Evolutionary conservation across 2,888 invertebrate genomes (phyloP), one percentile per base, ranked within the genome.

Genomic region (Oasisia sp.): DNA sequence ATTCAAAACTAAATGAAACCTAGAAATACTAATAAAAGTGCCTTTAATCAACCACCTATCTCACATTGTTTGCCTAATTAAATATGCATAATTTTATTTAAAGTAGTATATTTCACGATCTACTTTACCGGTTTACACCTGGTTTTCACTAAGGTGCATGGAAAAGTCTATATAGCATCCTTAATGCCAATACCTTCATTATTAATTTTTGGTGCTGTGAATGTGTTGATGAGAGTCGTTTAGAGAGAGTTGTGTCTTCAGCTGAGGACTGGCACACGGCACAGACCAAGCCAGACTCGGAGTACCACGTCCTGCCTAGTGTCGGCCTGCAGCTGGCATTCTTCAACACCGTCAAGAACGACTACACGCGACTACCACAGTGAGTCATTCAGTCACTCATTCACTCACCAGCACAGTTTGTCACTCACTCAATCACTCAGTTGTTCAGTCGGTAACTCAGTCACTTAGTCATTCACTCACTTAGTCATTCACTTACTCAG

Each of bases 221-320:
- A 50, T 0, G 9, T 50, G 50, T 50, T 50, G 50, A 14, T 50
- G 50, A 50, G 50, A 12, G 50, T 50, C 50, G 5, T 50, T 50
- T 7, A 50, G 50, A 12, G 50, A 38, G 3, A 19, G 27, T 19
- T 74, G 14, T 74, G 74, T 4, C 27, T 94, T 96, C 97, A 97
- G 97, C 97, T 14, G 98, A 98, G 92, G 97, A 97, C 91, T 98
- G 98, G 98, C 97, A 98, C 91, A 97, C 97, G 94, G 97, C 97
- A 0, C 97, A 98, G 92, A 97, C 97, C 92, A 97, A 97, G 94
- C 97, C 97, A 0, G 98, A 98, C 95, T 98, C 98, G 0, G 97
- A 98, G 89, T 97, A 97, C 94, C 98, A 98, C 95, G 96, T 98
- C 32, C 95, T 98, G 91, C 98, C 98, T 0, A 97, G 97, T 95